A percentile compares a stretch with the other conserved stretches of the same genome.
Evolutionary conservation across 2,888 invertebrate genomes (phyloP).

Genomic region (Xestobium rufovillosum): DNA sequence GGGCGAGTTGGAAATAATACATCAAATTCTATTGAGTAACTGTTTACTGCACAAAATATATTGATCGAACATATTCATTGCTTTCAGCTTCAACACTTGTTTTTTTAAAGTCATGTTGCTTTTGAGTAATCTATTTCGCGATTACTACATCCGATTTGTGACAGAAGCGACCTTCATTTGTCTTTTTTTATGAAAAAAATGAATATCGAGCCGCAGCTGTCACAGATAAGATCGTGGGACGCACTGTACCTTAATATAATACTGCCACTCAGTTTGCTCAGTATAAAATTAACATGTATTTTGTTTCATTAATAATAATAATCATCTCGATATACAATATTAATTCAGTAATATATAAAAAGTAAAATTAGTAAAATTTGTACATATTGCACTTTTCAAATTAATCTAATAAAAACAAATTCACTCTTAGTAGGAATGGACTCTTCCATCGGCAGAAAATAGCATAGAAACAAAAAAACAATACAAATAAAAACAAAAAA

Average conservation of each 20-base stretch:
- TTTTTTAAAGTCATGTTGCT: constrained; percentile 39
- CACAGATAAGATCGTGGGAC: background rate
- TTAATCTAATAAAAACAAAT: constrained; percentile 30
- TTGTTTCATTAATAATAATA: constrained; percentile 37
- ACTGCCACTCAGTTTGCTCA: constrained; percentile 44
- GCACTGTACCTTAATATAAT: constrained; percentile 31
- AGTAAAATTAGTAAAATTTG: constrained; percentile 56
- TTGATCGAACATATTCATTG: constrained; percentile 44
- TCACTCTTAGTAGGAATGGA: constrained; percentile 35
- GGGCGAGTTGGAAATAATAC: too few relatives aligned
- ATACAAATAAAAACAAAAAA: constrained; percentile 9
- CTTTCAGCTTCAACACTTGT: constrained; percentile 41
- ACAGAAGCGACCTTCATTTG: background rate
- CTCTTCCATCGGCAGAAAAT: constrained; percentile 30
- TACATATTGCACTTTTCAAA: constrained; percentile 64
- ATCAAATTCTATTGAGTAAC: constrained; percentile 42
- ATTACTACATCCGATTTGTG: background rate
- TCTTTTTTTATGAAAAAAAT: constrained; percentile 1
- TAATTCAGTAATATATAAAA: constrained; percentile 42
- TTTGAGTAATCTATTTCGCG: background rate
- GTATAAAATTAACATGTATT: constrained; percentile 42
- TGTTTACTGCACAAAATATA: constrained; percentile 47
- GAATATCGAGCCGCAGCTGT: too few relatives aligned
- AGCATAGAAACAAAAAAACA: constrained; percentile 26
- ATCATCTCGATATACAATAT: constrained; percentile 41